These are phyloP conservation scores for Brachynemurus nebulosus DNA, from an alignment of 2,888 invertebrate species.

Conservation along the genomic window DNA sequence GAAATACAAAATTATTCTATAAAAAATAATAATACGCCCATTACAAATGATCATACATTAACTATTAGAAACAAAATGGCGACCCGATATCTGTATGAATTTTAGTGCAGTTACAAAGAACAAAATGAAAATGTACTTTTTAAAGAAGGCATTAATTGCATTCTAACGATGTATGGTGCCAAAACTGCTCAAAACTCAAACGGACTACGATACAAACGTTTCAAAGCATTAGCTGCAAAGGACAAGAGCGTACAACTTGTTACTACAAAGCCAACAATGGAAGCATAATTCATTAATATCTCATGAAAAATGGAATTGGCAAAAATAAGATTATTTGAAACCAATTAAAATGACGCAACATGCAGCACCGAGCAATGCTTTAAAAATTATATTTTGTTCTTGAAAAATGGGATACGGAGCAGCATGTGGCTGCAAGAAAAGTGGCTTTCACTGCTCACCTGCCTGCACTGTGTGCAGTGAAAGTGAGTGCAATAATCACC, in stretches of 20 bases:
- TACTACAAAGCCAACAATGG: constrained; percentile 7
- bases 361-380: constrained; percentile 10
- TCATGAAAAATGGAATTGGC: constrained; percentile 9
- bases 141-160: constrained; percentile 14
- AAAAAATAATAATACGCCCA: too few species aligned
- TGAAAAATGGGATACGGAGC: constrained; percentile 13
- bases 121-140: constrained; percentile 16
- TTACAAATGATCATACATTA: too few species aligned
- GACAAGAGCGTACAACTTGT: constrained; percentile 12
- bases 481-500: constrained; percentile 9
- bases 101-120: too few species aligned
- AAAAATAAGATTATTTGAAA: constrained; percentile 6
- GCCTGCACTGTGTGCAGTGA: constrained; percentile 13
- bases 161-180: constrained; percentile 15
- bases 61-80: too few species aligned
- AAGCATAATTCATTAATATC: constrained; percentile 8
- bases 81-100: too few species aligned
- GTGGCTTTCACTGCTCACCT: constrained; percentile 13
- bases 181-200: constrained; percentile 13
- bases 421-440: constrained; percentile 15
- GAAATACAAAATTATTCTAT: too few species aligned
- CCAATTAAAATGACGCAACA: constrained; percentile 11
- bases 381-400: constrained; percentile 13
- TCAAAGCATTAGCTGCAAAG: constrained; percentile 15
- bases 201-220: constrained; percentile 11